Base-by-base conservation (phyloP, 1,140 invertebrate genomes). In the Drosophila ambigua region DNA sequence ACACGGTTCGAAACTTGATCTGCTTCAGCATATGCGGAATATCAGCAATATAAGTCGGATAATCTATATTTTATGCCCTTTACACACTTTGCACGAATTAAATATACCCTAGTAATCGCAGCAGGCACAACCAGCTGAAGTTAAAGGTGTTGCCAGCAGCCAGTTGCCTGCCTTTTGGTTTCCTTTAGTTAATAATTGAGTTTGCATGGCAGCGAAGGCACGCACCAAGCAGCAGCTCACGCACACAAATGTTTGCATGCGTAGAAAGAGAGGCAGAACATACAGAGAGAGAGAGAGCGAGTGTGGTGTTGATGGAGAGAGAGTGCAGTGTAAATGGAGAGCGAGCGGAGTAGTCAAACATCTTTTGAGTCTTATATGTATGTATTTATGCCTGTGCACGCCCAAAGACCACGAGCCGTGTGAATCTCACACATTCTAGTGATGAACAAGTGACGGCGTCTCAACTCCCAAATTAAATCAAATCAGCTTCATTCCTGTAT, bases 151-250 rank as follows among this genome's bases (percentile, higher is more conserved):
- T 74, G 39, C 28, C 51, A 41, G 35, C 52, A 44, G 60, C 52
- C 44, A 48, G 23, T 45, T 83, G 75, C 76, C 67, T 83, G 75
- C 76, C 67, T 63, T 69, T 79, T 81, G 73, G 68, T 39, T 31
- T 64, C 55, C 60, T 59, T 65, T 83, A 77, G 76, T 88, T 88
- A 88, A 88, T 88, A 88, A 88, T 88, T 88, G 65, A 88, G 83
- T 88, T 88, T 88, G 76, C 72, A 88, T 79, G 3, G 23, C 23
- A 24, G 4, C 76, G 60, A 43, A 88, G 79, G 83, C 82, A 87
- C 82, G 82, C 82, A 87, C 66, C 62, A 51, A 58, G 50, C 50
- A 44, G 55, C 55, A 46, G 51, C 69, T 57, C 44, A 59, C 9
- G 20, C 58, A 49, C 23, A 11, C 46, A 54, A 60, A 69, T 76